phyloP scores from a whole-genome alignment of 2,797 vertebrate genomes.

The Gallirallus australis region DNA sequence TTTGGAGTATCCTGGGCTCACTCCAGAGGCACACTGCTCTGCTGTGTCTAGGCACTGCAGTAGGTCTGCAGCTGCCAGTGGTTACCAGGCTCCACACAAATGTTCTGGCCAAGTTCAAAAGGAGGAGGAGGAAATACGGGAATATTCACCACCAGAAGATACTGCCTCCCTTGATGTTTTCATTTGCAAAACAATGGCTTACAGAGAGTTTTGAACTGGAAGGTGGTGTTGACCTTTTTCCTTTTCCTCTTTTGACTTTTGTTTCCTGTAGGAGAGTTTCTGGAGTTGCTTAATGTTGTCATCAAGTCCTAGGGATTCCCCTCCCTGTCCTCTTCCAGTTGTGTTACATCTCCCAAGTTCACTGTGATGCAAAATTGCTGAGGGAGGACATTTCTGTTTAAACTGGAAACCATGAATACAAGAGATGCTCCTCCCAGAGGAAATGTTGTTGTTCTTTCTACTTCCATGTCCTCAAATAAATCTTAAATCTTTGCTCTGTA shows the following conservation, averaged over 20 bases:
- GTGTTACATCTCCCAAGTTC: background rate
- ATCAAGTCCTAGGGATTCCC: background rate
- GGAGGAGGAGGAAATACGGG: background rate
- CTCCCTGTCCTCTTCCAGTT: background rate
- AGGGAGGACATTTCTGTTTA: background rate
- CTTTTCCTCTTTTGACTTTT: constrained; percentile 18
- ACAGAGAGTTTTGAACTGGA: background rate
- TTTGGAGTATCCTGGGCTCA: background rate
- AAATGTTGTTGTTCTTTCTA: constrained; percentile 13
- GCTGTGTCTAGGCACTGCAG: background rate
- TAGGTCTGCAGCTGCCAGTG: background rate
- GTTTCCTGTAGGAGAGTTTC: background rate
- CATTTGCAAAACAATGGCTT: background rate
- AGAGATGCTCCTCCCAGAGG: constrained; percentile 15
- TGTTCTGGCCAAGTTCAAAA: background rate
- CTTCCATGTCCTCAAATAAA: background rate
- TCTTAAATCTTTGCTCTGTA: background rate
- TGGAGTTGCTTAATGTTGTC: constrained; percentile 5
- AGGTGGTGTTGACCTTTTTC: background rate
- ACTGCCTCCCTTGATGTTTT: background rate
- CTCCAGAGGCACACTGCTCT: background rate
- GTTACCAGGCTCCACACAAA: background rate
- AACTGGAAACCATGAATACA: background rate
- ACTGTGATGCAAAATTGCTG: background rate
- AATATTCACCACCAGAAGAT: background rate